phyloP scores from a whole-genome alignment of 2,113 vertebrate species.

The Lathamus discolor region DNA sequence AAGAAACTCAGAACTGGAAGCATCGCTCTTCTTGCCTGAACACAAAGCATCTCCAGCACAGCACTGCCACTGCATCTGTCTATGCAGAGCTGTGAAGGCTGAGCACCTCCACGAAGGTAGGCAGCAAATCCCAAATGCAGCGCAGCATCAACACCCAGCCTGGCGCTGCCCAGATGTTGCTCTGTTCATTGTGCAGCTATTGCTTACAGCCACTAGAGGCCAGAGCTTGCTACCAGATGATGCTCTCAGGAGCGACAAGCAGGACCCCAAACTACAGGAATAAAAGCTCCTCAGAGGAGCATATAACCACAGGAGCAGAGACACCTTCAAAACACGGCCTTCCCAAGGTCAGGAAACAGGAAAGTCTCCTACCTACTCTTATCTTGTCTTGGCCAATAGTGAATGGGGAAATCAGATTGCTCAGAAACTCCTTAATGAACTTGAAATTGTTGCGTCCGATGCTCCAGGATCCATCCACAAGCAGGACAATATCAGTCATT shows the following conservation, averaged over 20 bases:
- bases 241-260: neutral
- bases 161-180: neutral
- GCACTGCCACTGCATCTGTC: neutral
- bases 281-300: neutral
- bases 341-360: neutral
- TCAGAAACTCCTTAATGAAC: conserved; percentile 88
- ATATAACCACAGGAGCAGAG: neutral
- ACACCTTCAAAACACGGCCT: accelerated
- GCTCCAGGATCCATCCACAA: conserved; percentile 96
- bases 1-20: neutral
- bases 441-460: conserved; percentile 90
- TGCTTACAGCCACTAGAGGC: conserved; percentile 15
- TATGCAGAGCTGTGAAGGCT: neutral
- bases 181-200: neutral
- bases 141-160: accelerated
- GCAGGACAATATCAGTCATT: conserved; percentile 79
- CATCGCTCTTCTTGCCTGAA: neutral
- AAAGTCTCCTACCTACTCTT: conserved; percentile 82
- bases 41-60: neutral
- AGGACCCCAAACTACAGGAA: neutral
- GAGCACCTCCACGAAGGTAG: accelerated
- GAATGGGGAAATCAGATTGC: conserved; percentile 85
- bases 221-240: conserved; percentile 4
- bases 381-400: conserved; percentile 80
- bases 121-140: neutral